phyloP scores from a whole-genome alignment of 2,797 vertebrate species.

The Microchirus variegatus region DNA sequence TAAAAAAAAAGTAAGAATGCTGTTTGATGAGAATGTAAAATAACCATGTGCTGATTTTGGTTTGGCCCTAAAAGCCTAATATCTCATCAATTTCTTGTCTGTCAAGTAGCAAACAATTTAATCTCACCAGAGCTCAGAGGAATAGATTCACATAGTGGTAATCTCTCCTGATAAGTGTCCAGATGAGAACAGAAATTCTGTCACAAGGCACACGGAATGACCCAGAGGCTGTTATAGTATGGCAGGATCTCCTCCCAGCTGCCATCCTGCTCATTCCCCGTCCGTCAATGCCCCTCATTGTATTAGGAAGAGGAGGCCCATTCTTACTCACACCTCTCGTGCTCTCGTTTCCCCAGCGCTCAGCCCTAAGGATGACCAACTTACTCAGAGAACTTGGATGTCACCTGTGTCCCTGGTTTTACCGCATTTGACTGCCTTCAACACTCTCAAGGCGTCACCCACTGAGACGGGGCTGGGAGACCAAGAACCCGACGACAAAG shows the following conservation, averaged over 20 bases:
- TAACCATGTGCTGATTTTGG: constrained; percentile 1
- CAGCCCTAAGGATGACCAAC: constrained; percentile 65
- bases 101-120: constrained; percentile 24
- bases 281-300: constrained; percentile 78
- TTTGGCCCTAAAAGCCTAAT: constrained; percentile 10
- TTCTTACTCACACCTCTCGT: constrained; percentile 76
- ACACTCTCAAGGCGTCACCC: constrained; percentile 26
- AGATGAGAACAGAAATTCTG: constrained; percentile 58
- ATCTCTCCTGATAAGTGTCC: constrained; percentile 53
- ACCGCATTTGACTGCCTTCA: constrained; percentile 38
- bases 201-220: constrained; percentile 34
- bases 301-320: constrained; percentile 71
- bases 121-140: constrained; percentile 26
- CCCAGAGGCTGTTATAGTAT: constrained; percentile 40
- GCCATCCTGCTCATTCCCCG: constrained; percentile 54
- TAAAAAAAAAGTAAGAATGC: constrained; percentile 8
- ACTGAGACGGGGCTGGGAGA: constrained; percentile 49
- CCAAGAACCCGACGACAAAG: constrained; percentile 31
- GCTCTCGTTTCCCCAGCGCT: constrained; percentile 77
- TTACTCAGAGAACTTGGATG: constrained; percentile 60
- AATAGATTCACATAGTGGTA: constrained; percentile 24
- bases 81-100: constrained; percentile 30
- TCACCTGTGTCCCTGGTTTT: constrained; percentile 47
- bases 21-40: constrained; percentile 6
- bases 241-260: constrained; percentile 64